Evolutionary conservation across 2,113 vertebrate genomes (phyloP), one percentile per base, ranked within the genome.

Genomic region (Catharus fuscescens): DNA sequence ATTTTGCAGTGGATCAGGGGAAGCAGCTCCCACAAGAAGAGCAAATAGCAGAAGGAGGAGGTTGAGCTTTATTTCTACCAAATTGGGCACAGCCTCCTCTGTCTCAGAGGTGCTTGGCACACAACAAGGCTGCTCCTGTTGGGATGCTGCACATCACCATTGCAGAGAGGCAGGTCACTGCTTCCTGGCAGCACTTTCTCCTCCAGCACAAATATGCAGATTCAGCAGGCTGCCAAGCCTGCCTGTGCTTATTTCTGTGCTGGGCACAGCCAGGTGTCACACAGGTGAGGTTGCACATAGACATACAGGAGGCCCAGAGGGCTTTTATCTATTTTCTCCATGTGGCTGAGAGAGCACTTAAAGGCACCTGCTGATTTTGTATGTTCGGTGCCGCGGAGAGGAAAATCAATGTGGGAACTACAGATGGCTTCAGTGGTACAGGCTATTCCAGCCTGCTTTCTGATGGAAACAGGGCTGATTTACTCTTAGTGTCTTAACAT

Each of bases 201-300:
- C 50, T 86, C 74, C 74, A 54, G 74, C 23, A 69, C 56, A 73
- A 94, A 96, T 29, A 40, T 34, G 95, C 34, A 2, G 24, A 94
- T 81, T 97, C 96, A 96, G 96, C 97, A 96, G 91, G 57, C 86
- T 93, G 73, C 79, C 89, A 76, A 45, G 42, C 92, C 94, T 57
- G 73, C 80, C 57, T 64, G 78, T 83, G 80, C 92, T 96, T 44
- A 44, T 91, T 95, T 94, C 96, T 82, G 88, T 53, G 77, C 80
- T 64, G 92, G 94, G 89, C 88, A 93, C 92, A 86, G 91, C 86
- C 96, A 96, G 96, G 95, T 96, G 95, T 92, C 95, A 94, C 93
- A 71, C 95, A 95, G 96, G 95, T 97, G 96, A 96, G 76, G 80
- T 3, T 86, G 90, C 84, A 92, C 86, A 59, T 0, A 90, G 76